Evolutionary conservation across 1,140 invertebrate species (phyloP).

Genomic region (Drosophila asahinai): DNA sequence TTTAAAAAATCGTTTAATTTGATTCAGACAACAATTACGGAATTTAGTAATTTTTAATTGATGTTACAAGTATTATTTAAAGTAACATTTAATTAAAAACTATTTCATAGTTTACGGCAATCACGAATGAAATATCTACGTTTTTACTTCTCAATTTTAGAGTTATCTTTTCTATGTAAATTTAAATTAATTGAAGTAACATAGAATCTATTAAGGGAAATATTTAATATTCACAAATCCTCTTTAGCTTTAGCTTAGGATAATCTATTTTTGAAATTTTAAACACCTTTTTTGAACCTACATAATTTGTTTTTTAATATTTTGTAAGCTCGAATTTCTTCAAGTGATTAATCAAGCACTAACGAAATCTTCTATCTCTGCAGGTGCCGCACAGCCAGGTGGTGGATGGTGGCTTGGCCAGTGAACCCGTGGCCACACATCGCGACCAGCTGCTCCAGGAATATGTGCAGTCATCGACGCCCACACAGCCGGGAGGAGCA

Average conservation of each 20-base stretch:
- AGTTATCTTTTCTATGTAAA: background rate
- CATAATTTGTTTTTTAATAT: no score
- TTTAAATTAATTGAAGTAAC: no score
- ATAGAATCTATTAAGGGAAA: background rate
- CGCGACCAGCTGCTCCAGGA: slow-evolving; percentile 56
- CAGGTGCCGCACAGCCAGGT: slow-evolving; percentile 52
- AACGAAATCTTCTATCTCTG: slow-evolving; percentile 3
- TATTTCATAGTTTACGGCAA: background rate
- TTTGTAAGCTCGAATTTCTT: background rate
- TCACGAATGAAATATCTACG: background rate
- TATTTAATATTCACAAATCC: background rate
- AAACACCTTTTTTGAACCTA: background rate
- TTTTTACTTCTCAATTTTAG: background rate
- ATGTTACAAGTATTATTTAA: background rate
- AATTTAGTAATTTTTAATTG: background rate
- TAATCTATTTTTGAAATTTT: background rate
- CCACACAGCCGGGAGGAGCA: slow-evolving; percentile 53
- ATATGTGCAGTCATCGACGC: slow-evolving; percentile 52
- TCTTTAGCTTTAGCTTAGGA: background rate
- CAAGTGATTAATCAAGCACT: slow-evolving; percentile 1
- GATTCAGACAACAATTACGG: no score
- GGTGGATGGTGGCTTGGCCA: slow-evolving; percentile 47
- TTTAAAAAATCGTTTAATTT: no score
- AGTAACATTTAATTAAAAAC: background rate
- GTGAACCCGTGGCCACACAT: slow-evolving; percentile 64